A percentile compares a stretch with the other conserved stretches of the same genome.
Evolutionary conservation across 92 coral and sea anemone species (phyloP).

Genomic region (Porites cylindrica): DNA sequence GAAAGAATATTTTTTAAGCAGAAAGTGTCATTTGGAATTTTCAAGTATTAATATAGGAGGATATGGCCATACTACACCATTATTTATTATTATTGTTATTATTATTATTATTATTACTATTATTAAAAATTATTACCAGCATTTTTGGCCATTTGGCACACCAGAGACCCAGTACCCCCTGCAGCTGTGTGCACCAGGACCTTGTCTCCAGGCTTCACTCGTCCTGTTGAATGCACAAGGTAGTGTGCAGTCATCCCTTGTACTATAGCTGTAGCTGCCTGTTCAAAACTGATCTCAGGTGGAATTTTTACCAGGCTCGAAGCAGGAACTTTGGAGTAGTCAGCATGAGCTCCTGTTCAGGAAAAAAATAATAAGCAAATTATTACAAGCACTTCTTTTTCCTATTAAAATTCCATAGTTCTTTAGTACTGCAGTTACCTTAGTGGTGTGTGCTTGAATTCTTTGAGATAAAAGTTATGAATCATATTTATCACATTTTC

Average conservation of each 20-base stretch:
- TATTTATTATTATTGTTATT: no score
- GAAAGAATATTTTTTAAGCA: no score
- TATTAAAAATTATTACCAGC: constrained; percentile 73
- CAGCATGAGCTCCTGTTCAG: constrained; percentile 64
- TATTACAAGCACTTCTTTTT: no score
- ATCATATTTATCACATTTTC: no score
- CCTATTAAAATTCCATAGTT: no score
- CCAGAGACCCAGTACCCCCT: constrained; percentile 76
- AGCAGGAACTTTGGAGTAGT: constrained; percentile 60
- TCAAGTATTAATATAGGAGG: no score
- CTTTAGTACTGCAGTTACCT: no score
- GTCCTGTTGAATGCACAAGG: constrained; percentile 64
- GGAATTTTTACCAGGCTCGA: constrained; percentile 57
- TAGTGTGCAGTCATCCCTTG: constrained; percentile 85
- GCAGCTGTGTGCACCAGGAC: constrained; percentile 75
- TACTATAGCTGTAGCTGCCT: constrained; percentile 65
- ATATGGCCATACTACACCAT: no score
- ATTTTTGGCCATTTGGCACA: constrained; percentile 73
- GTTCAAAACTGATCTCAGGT: constrained; percentile 52
- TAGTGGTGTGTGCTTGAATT: no score
- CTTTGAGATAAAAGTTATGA: no score
- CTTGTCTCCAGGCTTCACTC: constrained; percentile 61
- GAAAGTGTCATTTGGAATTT: no score
- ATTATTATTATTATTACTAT: not conserved
- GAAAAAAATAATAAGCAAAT: not conserved